These are phyloP conservation scores for Drosophila prostipennis DNA, from an alignment of 2,888 invertebrate species.

Conservation along the genomic window DNA sequence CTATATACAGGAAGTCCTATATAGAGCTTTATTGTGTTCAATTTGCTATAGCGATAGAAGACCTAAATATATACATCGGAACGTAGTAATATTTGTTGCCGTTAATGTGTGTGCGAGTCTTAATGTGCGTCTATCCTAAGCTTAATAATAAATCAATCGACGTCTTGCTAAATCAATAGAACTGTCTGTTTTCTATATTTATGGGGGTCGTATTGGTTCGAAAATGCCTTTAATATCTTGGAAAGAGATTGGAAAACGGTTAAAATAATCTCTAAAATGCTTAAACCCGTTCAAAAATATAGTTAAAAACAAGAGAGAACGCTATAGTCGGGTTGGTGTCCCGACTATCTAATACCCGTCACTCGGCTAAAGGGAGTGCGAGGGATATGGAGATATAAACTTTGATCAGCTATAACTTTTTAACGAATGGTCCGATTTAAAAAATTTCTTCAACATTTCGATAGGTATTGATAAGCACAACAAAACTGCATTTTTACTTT, in stretches of 20 bases:
- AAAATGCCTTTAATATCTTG: not conserved
- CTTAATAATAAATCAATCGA: constrained; percentile 50
- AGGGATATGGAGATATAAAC: too few relatives aligned
- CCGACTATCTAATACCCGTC: too few relatives aligned
- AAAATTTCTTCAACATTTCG: too few relatives aligned
- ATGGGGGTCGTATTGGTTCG: not conserved
- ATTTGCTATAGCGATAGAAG: constrained; percentile 54
- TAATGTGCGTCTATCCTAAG: constrained; percentile 41
- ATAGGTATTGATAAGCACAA: too few relatives aligned
- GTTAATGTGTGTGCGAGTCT: constrained; percentile 41
- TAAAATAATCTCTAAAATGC: too few relatives aligned
- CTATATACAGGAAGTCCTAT: constrained; percentile 41
- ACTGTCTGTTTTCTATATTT: not conserved
- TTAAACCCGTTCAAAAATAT: not conserved
- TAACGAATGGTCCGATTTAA: too few relatives aligned
- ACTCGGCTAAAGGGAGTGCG: too few relatives aligned
- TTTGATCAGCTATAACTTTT: too few relatives aligned
- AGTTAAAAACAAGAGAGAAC: too few relatives aligned
- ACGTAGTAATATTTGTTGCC: constrained; percentile 9
- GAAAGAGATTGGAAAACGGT: not conserved
- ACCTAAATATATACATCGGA: constrained; percentile 15
- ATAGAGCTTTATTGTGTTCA: constrained; percentile 77
- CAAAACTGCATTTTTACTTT: too few relatives aligned
- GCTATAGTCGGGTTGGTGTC: too few relatives aligned
- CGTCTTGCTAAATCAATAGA: constrained; percentile 23